Percentiles rank a stretch among this genome's conserved stretches.
These are phyloP conservation scores for Lagopus muta DNA, from an alignment of 2,113 vertebrate species.

Conservation along the genomic window DNA sequence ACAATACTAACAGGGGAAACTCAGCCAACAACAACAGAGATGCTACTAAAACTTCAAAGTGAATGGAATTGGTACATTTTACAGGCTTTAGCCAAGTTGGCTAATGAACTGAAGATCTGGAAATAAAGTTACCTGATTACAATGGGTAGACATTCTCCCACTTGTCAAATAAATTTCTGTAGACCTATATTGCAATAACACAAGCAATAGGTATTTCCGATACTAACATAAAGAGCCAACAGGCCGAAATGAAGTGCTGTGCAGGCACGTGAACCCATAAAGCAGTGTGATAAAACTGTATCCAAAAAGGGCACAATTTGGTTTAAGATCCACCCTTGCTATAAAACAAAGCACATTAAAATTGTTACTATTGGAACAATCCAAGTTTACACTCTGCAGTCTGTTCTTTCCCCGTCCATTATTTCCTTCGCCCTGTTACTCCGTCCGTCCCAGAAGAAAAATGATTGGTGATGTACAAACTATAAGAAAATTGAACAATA, in stretches of 20 bases:
- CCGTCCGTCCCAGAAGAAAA: neutral
- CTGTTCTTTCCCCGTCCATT: neutral
- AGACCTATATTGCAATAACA: slow-evolving; percentile 9
- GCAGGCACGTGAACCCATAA: neutral
- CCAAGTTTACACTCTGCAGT: neutral
- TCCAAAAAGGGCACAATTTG: neutral
- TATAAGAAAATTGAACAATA: neutral
- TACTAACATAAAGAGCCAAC: neutral
- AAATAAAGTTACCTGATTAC: slow-evolving; percentile 58
- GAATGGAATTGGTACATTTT: slow-evolving; percentile 39
- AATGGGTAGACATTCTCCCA: slow-evolving; percentile 53
- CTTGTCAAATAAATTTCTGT: slow-evolving; percentile 66
- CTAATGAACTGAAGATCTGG: slow-evolving; percentile 64
- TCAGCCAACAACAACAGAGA: slow-evolving; percentile 62
- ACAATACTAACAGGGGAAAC: slow-evolving; percentile 13
- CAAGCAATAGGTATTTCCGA: slow-evolving; percentile 46
- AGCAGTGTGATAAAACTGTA: neutral
- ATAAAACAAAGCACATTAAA: neutral
- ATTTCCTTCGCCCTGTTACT: neutral
- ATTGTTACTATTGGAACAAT: neutral
- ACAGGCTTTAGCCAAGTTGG: slow-evolving; percentile 51
- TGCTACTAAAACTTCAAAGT: slow-evolving; percentile 67
- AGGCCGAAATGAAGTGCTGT: neutral
- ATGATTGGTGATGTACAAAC: neutral
- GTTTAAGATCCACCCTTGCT: neutral